Base-by-base conservation (phyloP, 2,888 invertebrate genomes). In the Lathronympha strigana region DNA sequence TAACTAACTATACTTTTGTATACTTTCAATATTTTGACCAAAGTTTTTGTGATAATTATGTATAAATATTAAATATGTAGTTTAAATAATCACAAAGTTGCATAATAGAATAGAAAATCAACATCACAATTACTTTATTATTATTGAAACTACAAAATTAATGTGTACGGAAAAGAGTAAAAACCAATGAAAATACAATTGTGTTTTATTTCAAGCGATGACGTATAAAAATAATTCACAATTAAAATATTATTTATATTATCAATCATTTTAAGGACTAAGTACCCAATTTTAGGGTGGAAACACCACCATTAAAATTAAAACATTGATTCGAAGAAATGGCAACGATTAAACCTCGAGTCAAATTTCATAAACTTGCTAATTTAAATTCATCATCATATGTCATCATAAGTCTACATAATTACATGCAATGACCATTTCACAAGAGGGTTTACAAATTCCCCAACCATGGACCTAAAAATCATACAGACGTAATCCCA, bases 21-120 rank as follows among this genome's bases (percentile, higher is more conserved):
- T 51, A 25, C 25, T 49, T 54, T 19, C 38, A 11, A 31, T 43
- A 9, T 15, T 36, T 36, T 28, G 19, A 66, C 66, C 66, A 66
- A 66, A 66, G 61, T 23, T 54, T 54, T 47, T 66, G 61, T 66
- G 38, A 61, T 50, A 23, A 50, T 50, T 38, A 38, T 61, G 9
- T 45, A 23, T 49, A 40, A n/a, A n/a, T n/a, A n/a, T n/a, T n/a
- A n/a, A n/a, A 23, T 21, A 40, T 40, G 40, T 23, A 28, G 25
- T 58, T 47, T 47, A 15, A 60, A 58, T 21, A 17, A 31, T 23
- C 40, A 6, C 6, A 2, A 51, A 54, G 15, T 15, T 54, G 13
- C 45, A 8, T 13, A 23, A 21, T 47, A 47, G 21, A 53, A 21
- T 21, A 36, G n/a, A 36, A 21, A 21, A 36, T 0, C 28, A 47